Percentiles rank a stretch among this genome's conserved stretches.
These are phyloP conservation scores for Drosophila varians DNA, from an alignment of 1,140 invertebrate species.

Conservation along the genomic window DNA sequence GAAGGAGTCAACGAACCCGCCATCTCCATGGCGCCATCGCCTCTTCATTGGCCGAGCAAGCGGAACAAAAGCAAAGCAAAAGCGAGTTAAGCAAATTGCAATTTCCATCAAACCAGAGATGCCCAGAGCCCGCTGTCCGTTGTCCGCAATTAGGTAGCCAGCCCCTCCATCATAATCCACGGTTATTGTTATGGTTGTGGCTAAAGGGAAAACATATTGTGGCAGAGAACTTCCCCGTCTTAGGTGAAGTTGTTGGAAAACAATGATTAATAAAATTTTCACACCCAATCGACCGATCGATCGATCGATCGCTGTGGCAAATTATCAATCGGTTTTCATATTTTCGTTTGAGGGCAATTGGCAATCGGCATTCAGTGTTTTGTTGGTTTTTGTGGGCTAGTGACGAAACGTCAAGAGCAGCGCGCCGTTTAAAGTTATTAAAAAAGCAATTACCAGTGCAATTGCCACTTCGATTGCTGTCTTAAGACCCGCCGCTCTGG, in stretches of 20 bases:
- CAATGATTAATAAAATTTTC: slow-evolving; percentile 10
- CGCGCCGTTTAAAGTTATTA: slow-evolving; percentile 63
- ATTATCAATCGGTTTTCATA: slow-evolving; percentile 26
- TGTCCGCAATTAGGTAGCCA: slow-evolving; percentile 46
- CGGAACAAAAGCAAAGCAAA: slow-evolving; percentile 43
- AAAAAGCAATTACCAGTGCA: slow-evolving; percentile 75
- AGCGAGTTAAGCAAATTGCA: slow-evolving; percentile 45
- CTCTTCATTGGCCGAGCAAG: slow-evolving; percentile 37
- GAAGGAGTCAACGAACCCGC: slow-evolving; percentile 44
- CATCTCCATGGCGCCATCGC: slow-evolving; percentile 50
- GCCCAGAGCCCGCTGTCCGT: slow-evolving; percentile 14
- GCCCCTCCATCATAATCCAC: slow-evolving; percentile 52
- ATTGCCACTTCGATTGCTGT: slow-evolving; percentile 70
- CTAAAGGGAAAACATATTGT: slow-evolving; percentile 26
- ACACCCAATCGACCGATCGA: slow-evolving; percentile 18
- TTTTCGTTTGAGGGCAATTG: slow-evolving; percentile 35
- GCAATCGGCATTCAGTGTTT: slow-evolving; percentile 39
- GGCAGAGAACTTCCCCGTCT: not conserved
- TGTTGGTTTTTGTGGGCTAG: slow-evolving; percentile 41
- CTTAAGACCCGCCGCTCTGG: slow-evolving; percentile 18
- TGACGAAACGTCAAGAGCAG: slow-evolving; percentile 53
- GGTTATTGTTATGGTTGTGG: slow-evolving; percentile 51
- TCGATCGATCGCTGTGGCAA: slow-evolving; percentile 32
- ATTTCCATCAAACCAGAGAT: slow-evolving; percentile 43
- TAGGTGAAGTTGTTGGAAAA: not conserved